Evolutionary conservation across 2,797 vertebrate genomes (phyloP).

Genomic region (Cyprinodon diabolis): DNA sequence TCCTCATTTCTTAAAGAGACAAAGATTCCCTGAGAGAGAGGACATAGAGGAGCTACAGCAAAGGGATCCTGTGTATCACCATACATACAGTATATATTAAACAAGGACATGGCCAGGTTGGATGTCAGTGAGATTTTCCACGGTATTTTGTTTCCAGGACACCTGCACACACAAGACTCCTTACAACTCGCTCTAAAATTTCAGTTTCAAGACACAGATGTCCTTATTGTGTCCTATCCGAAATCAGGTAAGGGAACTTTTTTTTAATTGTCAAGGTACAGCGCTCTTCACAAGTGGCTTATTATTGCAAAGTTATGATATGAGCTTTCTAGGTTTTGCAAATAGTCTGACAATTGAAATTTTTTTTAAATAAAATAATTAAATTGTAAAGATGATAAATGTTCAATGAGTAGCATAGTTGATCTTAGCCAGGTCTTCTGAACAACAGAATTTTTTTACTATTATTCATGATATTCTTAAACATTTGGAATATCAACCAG

Average conservation of each 20-base stretch:
- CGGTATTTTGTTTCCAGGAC: conserved; percentile 81
- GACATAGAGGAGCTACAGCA: not conserved
- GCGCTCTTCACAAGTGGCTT: not conserved
- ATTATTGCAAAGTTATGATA: not conserved
- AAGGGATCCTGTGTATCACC: not conserved
- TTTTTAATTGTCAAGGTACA: not conserved
- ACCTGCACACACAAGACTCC: conserved; percentile 84
- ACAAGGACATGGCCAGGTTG: conserved; percentile 75
- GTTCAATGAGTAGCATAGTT: not conserved
- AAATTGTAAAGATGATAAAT: not conserved
- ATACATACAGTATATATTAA: not conserved
- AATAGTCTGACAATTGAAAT: no score
- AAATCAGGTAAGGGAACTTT: conserved; percentile 84
- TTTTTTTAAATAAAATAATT: not conserved
- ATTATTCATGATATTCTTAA: not conserved
- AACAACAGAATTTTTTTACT: not conserved
- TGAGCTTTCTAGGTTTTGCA: not conserved
- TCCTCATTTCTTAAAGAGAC: not conserved
- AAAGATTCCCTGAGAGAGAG: not conserved
- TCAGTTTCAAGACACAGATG: conserved; percentile 80
- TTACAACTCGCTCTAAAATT: conserved; percentile 79
- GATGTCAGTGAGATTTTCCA: conserved; percentile 77
- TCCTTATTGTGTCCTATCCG: conserved; percentile 86
- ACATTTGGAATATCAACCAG: not conserved
- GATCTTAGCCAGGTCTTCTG: not conserved